Evolutionary conservation across 2,888 invertebrate species (phyloP).

Genomic region (Agrenia bidenticulata): DNA sequence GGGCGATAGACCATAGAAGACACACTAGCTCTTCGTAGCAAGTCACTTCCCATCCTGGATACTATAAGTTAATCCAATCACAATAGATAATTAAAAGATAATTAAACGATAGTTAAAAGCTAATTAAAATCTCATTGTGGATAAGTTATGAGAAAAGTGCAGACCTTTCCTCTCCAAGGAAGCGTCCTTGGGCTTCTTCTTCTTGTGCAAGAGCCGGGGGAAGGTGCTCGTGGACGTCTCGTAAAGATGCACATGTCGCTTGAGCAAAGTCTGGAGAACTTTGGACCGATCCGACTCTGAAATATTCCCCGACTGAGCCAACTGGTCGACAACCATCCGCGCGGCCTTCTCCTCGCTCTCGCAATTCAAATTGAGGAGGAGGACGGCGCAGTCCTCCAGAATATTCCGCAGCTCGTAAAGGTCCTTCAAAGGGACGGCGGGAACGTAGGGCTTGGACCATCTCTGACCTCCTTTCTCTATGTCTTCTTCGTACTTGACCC

Average conservation of each 20-base stretch:
- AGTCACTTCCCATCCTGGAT: no score
- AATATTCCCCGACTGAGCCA: slow-evolving; percentile 51
- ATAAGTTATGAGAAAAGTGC: no score
- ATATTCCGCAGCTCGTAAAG: slow-evolving; percentile 62
- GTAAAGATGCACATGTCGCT: slow-evolving; percentile 38
- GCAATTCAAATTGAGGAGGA: slow-evolving; percentile 58
- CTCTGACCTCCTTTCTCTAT: slow-evolving; percentile 64
- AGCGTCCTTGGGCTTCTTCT: slow-evolving; percentile 17
- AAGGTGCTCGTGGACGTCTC: slow-evolving; percentile 7
- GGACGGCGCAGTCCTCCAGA: slow-evolving; percentile 57
- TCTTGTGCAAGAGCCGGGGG: slow-evolving; percentile 15
- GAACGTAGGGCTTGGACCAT: slow-evolving; percentile 65
- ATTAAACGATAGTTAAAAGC: no score
- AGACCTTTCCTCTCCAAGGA: not conserved
- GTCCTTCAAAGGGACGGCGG: slow-evolving; percentile 62
- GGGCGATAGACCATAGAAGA: slow-evolving; percentile 22
- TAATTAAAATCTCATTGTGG: no score
- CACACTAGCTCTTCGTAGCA: slow-evolving; percentile 15
- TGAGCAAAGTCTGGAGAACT: slow-evolving; percentile 28
- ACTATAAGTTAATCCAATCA: no score
- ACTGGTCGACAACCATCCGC: slow-evolving; percentile 57
- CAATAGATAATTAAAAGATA: no score
- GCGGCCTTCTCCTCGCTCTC: slow-evolving; percentile 53
- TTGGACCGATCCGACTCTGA: slow-evolving; percentile 10
- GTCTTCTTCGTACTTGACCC: slow-evolving; percentile 58